Evolutionary conservation across 2,888 invertebrate species (phyloP), one percentile per base, ranked within the genome.

Genomic region (Oasisia sp.): DNA sequence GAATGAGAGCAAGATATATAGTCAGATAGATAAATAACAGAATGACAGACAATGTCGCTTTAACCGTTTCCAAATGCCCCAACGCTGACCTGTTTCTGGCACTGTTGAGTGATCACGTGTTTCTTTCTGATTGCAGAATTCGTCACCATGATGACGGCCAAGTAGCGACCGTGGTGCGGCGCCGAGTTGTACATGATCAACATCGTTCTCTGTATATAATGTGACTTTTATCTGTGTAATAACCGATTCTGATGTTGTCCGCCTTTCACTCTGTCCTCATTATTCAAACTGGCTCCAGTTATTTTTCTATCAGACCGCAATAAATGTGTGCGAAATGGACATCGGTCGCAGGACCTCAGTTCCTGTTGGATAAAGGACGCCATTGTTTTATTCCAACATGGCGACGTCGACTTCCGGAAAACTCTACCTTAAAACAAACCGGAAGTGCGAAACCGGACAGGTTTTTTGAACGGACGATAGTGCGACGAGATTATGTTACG

Each of bases 161-260:
- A 74, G 74, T 74, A n/a, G 27, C 14, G 5, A 19, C 74, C 27
- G 19, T 7, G 12, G 5, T 27, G n/a, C 74, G 74, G 74, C 74
- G 74, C 27, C 27, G 74, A 74, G 74, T 74, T 74, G 74, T 74
- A 74, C 74, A 74, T 74, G 74, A 74, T 74, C 27, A 74, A 74
- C 74, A 74, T 74, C 74, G n/a, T 74, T 74, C 74, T 74, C 74
- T 74, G 74, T 74, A 74, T 74, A 74, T 74, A 74, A 74, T 74
- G 74, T 74, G 74, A 74, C 74, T 74, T 74, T 74, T 19, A 74
- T 74, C 74, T 74, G 74, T 74, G 74, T 74, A 74, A 74, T 74
- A 74, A 74, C 74, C 74, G 19, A 74, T 74, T 74, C 27, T 74
- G 74, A 27, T 74, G 74, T 74, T 74, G 74, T 19, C n/a, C 19